These are phyloP conservation scores for Zaprionus ghesquierei DNA, from an alignment of 1,140 invertebrate genomes.

Conservation along the genomic window DNA sequence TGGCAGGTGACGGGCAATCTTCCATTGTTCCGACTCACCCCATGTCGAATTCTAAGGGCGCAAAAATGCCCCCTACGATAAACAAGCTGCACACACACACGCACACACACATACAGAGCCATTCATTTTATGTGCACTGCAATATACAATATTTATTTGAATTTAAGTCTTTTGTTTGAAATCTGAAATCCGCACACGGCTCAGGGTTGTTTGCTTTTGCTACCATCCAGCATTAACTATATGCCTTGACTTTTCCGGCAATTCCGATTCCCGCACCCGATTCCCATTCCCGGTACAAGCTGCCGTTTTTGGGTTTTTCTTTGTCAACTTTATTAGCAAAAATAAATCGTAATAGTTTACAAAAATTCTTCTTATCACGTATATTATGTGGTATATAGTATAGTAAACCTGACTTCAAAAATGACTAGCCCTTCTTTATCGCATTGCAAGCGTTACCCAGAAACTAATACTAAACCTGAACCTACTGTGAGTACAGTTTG, in stretches of 20 bases:
- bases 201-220: constrained; percentile 72
- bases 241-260: constrained; percentile 49
- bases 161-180: constrained; percentile 79
- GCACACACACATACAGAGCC: constrained; percentile 24
- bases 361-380: constrained; percentile 62
- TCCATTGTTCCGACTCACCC: constrained; percentile 78
- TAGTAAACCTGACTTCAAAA: constrained; percentile 47
- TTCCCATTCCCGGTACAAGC: background rate
- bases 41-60: constrained; percentile 80
- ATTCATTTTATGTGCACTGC: constrained; percentile 76
- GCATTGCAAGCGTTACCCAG: constrained; percentile 60
- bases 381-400: constrained; percentile 22
- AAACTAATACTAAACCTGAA: constrained; percentile 34
- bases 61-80: constrained; percentile 78
- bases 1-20: constrained; percentile 82
- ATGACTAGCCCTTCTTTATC: constrained; percentile 74
- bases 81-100: constrained; percentile 57
- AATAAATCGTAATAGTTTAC: constrained; percentile 63
- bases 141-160: constrained; percentile 82
- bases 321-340: constrained; percentile 76
- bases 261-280: constrained; percentile 8
- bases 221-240: constrained; percentile 46
- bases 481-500: constrained; percentile 14
- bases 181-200: constrained; percentile 72
- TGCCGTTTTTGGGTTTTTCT: constrained; percentile 47